Percentiles rank a stretch among this genome's conserved stretches.
Conservation (phyloP, 2,113 vertebrate species). For the Pleuronectes platessa region DNA sequence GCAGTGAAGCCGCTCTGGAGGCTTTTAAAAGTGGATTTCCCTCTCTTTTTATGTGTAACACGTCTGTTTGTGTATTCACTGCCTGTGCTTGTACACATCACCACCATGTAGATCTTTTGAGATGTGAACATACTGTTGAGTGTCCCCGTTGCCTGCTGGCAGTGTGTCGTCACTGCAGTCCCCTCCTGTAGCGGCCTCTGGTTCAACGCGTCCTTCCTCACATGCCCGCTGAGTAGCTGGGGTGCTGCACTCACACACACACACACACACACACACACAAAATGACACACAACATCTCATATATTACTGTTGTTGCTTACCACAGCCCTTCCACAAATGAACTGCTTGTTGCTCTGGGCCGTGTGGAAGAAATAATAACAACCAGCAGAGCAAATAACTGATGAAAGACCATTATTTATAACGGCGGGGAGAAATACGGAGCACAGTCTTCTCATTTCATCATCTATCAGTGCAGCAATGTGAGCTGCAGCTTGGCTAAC, state of each 20-base stretch:
- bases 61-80: not conserved
- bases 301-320: conserved; percentile 30
- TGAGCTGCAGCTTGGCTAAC: conserved; percentile 56
- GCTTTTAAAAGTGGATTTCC: not conserved
- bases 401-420: conserved; percentile 28
- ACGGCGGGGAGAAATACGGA: conserved; percentile 14
- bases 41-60: not conserved
- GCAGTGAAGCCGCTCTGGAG: not conserved
- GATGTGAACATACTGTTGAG: conserved; percentile 72
- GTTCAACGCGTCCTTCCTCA: conserved; percentile 74
- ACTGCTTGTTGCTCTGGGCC: conserved; percentile 22
- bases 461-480: conserved; percentile 48
- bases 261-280: not conserved
- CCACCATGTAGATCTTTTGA: not conserved
- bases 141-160: conserved; percentile 63
- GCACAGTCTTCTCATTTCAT: conserved; percentile 40
- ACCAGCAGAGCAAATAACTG: conserved; percentile 1
- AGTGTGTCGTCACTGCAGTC: conserved; percentile 72
- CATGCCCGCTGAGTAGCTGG: conserved; percentile 53
- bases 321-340: conserved; percentile 26
- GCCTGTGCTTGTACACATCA: not conserved
- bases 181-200: conserved; percentile 67
- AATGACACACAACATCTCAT: conserved; percentile 42
- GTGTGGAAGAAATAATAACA: conserved; percentile 26
- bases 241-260: conserved; percentile 45